Percentiles rank a stretch among this genome's conserved stretches.
These are phyloP conservation scores for Lasioglossum marginatum DNA, from an alignment of 2,888 invertebrate species.

Conservation along the genomic window DNA sequence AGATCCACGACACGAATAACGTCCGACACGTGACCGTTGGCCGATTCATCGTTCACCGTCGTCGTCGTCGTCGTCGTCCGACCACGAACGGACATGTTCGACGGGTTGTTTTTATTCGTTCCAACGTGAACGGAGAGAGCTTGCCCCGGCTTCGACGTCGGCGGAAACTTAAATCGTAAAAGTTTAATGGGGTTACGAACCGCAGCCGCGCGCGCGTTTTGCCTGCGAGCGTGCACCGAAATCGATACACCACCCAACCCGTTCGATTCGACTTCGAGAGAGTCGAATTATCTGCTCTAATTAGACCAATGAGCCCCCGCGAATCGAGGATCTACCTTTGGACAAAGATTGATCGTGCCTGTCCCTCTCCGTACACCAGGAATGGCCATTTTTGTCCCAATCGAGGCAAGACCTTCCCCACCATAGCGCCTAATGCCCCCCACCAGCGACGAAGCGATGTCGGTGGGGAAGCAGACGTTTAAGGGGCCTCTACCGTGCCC, in stretches of 20 bases:
- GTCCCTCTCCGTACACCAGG: too few relatives aligned
- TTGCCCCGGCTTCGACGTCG: slow-evolving; percentile 37
- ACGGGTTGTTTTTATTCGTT: slow-evolving; percentile 45
- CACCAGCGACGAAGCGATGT: too few relatives aligned
- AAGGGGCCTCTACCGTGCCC: too few relatives aligned
- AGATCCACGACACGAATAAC: slow-evolving; percentile 53
- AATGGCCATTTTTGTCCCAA: too few relatives aligned
- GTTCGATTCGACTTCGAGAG: slow-evolving; percentile 18
- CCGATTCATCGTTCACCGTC: slow-evolving; percentile 49
- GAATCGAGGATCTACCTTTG: not conserved
- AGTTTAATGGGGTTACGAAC: slow-evolving; percentile 76
- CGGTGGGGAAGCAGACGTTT: too few relatives aligned
- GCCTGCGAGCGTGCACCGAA: slow-evolving; percentile 35
- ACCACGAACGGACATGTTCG: slow-evolving; percentile 34
- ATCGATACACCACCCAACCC: slow-evolving; percentile 51
- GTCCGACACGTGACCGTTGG: slow-evolving; percentile 41
- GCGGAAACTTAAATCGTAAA: slow-evolving; percentile 79
- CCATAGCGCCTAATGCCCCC: too few relatives aligned
- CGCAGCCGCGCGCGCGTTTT: not conserved
- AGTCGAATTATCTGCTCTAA: slow-evolving; percentile 18
- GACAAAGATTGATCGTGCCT: not conserved
- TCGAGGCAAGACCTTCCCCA: too few relatives aligned
- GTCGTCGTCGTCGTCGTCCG: not conserved
- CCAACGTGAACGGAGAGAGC: not conserved
- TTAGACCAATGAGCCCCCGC: slow-evolving; percentile 11